These are phyloP conservation scores for Apteryx mantelli DNA, from an alignment of 2,113 vertebrate genomes.

Conservation along the genomic window DNA sequence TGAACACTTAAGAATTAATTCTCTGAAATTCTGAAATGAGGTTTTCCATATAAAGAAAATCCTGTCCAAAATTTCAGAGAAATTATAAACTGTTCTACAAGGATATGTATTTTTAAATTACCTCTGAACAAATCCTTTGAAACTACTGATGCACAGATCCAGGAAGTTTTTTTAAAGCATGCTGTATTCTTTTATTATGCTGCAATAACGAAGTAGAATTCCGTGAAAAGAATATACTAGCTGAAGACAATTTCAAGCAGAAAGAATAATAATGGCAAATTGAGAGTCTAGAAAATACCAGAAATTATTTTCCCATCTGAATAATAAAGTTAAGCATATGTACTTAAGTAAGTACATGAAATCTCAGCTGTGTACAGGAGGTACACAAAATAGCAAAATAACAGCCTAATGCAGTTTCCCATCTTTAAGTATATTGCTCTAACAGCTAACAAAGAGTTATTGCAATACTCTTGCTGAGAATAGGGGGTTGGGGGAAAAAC, in stretches of 20 bases:
- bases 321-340: not conserved
- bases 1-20: not conserved
- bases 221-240: not conserved
- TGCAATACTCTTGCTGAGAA: not conserved
- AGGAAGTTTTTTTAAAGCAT: not conserved
- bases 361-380: not conserved
- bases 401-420: not conserved
- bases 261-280: not conserved
- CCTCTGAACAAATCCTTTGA: not conserved
- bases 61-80: not conserved
- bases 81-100: not conserved
- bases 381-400: not conserved
- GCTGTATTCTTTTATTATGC: not conserved
- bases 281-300: not conserved
- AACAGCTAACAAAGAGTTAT: not conserved
- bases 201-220: not conserved
- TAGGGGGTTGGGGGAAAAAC: not conserved
- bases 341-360: not conserved
- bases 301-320: not conserved
- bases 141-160: not conserved
- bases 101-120: not conserved
- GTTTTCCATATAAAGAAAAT: not conserved
- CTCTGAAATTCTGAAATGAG: not conserved
- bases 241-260: not conserved
- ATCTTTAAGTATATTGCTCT: not conserved